Base-by-base conservation (phyloP, 1,140 invertebrate genomes). In the Formica exsecta region DNA sequence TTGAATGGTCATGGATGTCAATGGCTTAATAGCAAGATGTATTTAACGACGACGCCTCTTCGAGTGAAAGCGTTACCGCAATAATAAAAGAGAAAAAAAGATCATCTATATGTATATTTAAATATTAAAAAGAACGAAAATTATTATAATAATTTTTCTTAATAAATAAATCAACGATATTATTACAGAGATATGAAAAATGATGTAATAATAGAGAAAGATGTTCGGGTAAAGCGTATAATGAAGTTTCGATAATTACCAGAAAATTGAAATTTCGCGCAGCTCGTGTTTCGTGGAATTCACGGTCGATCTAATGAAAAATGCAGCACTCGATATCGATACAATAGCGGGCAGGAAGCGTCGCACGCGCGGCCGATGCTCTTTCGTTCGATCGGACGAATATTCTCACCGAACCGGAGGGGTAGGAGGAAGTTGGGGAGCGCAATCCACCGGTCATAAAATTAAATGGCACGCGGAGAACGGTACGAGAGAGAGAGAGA, bases 381-480 rank as follows among this genome's bases (percentile, higher is more conserved):
- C 57, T 61, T 61, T 74, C 79, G 66, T 81, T 61, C 79, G 79
- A 83, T 83, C 79, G 79, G 79, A 38, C 66, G 68, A 73, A 32
- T 51, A 13, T 51, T 83, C 79, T 59, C 68, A 73, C 73, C 57
- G 54, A 74, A 48, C 25, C 48, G 19, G 11, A 22, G 11, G 19
- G 13, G 44, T 16, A 19, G 22, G 22, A 3, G 41, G 32, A 2
- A 3, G 76, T 48, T 16, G 48, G 48, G 64, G 13, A 41, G 9
- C 4, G 64, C 44, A 54, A 48, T 22, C 16, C 44, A 77, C 85
- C 41, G 90, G 19, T 88, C 92, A 91, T 92, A 91, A 93, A 92
- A 93, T 93, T 91, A 92, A 93, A 93, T 93, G 80, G 89, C 90
- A 86, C 90, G 88, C 68, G 79, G 79, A 61, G 73, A 83, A 83